Percentiles rank a stretch among this genome's conserved stretches.
Evolutionary conservation across 2,888 invertebrate species (phyloP).

Genomic region (Drosophila nr. perissopoda): DNA sequence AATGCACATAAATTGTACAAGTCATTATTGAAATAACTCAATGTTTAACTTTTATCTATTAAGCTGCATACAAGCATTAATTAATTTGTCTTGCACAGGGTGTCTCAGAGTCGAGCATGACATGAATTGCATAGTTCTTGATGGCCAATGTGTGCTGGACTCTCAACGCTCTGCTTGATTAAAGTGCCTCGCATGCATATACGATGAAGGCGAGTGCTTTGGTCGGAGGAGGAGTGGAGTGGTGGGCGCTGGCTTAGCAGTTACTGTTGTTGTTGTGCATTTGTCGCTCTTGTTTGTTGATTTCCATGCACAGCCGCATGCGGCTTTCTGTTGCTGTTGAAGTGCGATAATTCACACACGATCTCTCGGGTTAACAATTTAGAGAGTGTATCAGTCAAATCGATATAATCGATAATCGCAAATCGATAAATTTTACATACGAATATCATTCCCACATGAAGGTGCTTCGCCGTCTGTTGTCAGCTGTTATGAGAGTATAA

Average conservation of each 20-base stretch:
- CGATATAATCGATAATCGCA: not conserved
- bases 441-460: not conserved
- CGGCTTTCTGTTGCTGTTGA: constrained; percentile 52
- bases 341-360: constrained; percentile 73
- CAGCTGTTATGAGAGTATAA: not conserved
- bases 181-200: constrained; percentile 61
- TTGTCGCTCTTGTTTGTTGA: constrained; percentile 71
- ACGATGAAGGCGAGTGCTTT: constrained; percentile 21
- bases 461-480: not conserved
- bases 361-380: not conserved
- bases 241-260: constrained; percentile 26
- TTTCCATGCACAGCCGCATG: constrained; percentile 45
- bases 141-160: constrained; percentile 28
- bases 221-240: constrained; percentile 1
- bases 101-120: not conserved
- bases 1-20: not conserved
- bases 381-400: not conserved
- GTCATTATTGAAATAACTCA: not conserved
- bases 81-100: constrained; percentile 10
- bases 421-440: not conserved
- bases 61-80: not conserved
- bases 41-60: not conserved
- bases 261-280: constrained; percentile 41
- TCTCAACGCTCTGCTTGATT: constrained; percentile 68
- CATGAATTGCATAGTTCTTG: constrained; percentile 1